Evolutionary conservation across 2,888 invertebrate species (phyloP).

Genomic region (Epistrophe eligans): DNA sequence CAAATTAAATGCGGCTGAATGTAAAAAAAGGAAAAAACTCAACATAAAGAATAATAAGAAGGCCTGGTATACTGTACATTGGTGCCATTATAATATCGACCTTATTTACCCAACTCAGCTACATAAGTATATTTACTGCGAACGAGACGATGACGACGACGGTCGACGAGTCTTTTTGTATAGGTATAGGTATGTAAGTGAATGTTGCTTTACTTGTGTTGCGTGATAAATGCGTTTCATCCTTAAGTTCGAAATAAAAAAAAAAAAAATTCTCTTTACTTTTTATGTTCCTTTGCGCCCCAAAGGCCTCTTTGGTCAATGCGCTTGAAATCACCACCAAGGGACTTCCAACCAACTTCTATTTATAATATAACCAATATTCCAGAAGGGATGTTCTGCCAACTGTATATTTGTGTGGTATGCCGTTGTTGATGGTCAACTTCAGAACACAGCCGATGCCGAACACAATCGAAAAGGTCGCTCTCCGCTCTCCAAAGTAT

Average conservation of each 20-base stretch:
- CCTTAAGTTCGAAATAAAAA: slow-evolving; percentile 36
- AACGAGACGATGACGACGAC: not conserved
- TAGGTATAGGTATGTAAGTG: not conserved
- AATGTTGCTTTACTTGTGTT: slow-evolving; percentile 14
- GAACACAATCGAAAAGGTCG: slow-evolving; percentile 6
- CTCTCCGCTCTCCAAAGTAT: not conserved
- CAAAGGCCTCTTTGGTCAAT: slow-evolving; percentile 53
- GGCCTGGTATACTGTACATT: not conserved
- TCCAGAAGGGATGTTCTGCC: slow-evolving; percentile 35
- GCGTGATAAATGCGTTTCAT: slow-evolving; percentile 67
- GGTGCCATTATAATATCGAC: slow-evolving; percentile 1
- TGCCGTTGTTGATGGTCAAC: slow-evolving; percentile 5
- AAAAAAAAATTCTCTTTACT: slow-evolving; percentile 34
- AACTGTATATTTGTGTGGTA: not conserved
- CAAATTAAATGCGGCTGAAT: slow-evolving; percentile 60
- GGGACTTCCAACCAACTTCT: slow-evolving; percentile 57
- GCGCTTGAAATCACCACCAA: slow-evolving; percentile 64
- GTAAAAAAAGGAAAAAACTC: slow-evolving; percentile 22
- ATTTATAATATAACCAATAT: slow-evolving; percentile 35
- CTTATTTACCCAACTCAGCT: slow-evolving; percentile 42
- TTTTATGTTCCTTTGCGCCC: slow-evolving; percentile 36
- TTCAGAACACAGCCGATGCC: not conserved
- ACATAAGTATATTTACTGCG: slow-evolving; percentile 37
- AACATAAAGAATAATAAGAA: slow-evolving; percentile 26
- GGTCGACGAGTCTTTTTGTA: no score